A percentile compares a stretch with the other conserved stretches of the same genome.
Evolutionary conservation across 2,888 invertebrate genomes (phyloP).

Genomic region (Microplitis deprimator): DNA sequence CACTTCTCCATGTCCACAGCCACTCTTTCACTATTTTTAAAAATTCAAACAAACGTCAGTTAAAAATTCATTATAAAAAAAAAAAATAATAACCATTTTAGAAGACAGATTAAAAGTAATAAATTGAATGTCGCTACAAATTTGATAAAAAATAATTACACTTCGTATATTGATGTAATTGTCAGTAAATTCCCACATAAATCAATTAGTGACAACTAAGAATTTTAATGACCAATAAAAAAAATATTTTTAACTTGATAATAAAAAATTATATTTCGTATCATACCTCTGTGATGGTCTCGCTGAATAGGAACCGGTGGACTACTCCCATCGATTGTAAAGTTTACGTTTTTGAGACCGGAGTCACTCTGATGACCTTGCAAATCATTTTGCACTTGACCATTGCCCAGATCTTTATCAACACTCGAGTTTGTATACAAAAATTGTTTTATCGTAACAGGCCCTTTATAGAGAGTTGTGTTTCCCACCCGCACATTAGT

Average conservation of each 20-base stretch:
- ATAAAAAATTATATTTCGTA: too few relatives aligned
- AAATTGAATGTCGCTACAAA: too few relatives aligned
- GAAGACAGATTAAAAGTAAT: too few relatives aligned
- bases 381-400: slow-evolving; percentile 33
- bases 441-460: slow-evolving; percentile 84
- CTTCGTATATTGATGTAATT: too few relatives aligned
- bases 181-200: too few relatives aligned
- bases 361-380: slow-evolving; percentile 37
- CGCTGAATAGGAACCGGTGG: slow-evolving; percentile 32
- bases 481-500: slow-evolving; percentile 84
- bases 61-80: background rate
- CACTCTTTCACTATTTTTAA: slow-evolving; percentile 57
- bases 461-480: slow-evolving; percentile 83
- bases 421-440: slow-evolving; percentile 71
- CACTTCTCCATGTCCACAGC: slow-evolving; percentile 60
- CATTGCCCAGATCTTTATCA: slow-evolving; percentile 28
- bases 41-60: background rate
- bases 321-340: slow-evolving; percentile 28
- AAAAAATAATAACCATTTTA: background rate
- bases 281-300: slow-evolving; percentile 41
- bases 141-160: too few relatives aligned
- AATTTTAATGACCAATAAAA: background rate
- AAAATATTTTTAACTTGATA: slow-evolving; percentile 8
- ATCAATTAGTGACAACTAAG: too few relatives aligned
- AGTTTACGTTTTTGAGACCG: too few relatives aligned